phyloP scores from a whole-genome alignment of 1,140 invertebrate genomes.

The Tetranychus cinnabarinus region DNA sequence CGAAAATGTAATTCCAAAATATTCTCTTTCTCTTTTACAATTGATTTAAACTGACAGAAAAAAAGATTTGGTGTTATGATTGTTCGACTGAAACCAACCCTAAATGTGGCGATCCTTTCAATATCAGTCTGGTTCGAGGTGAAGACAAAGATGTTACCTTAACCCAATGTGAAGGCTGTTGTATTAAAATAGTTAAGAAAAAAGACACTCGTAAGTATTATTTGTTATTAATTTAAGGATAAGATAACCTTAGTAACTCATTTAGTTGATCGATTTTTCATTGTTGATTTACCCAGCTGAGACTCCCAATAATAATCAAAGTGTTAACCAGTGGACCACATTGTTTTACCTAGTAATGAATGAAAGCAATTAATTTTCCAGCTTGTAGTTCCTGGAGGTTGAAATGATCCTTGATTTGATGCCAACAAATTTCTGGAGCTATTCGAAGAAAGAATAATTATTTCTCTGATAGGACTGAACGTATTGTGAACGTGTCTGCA shows the following conservation, averaged over 20 bases:
- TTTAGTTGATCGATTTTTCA: not conserved
- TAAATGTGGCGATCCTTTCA: constrained; percentile 71
- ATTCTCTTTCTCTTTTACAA: too few species aligned
- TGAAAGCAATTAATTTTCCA: too few species aligned
- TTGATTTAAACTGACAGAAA: not conserved
- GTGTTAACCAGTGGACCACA: too few species aligned
- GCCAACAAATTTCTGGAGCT: not conserved
- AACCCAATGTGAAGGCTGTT: constrained; percentile 69
- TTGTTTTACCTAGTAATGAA: too few species aligned
- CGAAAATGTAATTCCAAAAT: too few species aligned
- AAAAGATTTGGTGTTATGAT: constrained; percentile 42
- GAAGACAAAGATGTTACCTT: constrained; percentile 52
- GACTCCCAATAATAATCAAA: too few species aligned
- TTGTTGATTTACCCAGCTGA: too few species aligned
- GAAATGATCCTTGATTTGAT: not conserved
- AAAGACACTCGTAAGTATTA: constrained; percentile 50
- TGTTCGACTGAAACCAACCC: constrained; percentile 70
- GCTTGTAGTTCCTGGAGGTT: too few species aligned
- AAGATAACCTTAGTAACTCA: not conserved
- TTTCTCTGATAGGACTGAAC: too few species aligned
- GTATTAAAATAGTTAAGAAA: constrained; percentile 77
- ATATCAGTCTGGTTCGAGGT: constrained; percentile 46
- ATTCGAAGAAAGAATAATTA: too few species aligned
- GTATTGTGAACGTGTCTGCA: too few species aligned
- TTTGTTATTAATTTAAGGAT: not conserved